Evolutionary conservation across 2,888 invertebrate genomes (phyloP), one percentile per base, ranked within the genome.

Genomic region (Eucera pruinosa): DNA sequence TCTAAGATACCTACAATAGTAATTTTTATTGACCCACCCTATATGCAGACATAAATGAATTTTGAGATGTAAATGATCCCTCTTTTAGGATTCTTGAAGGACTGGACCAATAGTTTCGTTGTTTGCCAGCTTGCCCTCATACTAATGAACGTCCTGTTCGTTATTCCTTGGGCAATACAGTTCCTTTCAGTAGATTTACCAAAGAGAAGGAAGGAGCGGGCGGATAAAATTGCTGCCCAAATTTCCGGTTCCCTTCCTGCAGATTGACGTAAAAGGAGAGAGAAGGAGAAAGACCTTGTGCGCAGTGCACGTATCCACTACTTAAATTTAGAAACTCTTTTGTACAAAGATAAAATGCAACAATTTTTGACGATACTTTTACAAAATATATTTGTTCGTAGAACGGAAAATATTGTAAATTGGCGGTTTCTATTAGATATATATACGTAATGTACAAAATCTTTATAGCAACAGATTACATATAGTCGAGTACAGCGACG

Each of bases 91-190:
- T 93, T 94, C 73, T 92, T 95, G 36, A 94, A 95, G 83, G 94
- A 95, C 87, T 92, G 93, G 48, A 96, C 96, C 0, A 93, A 95
- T 15, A 95, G 95, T 86, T 95, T 95, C 86, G 92, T 93, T 9
- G 93, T 95, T 85, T 95, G 95, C 71, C 96, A 96, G 89, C 93
- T 96, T 68, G 93, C 95, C 2, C 93, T 96, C 88, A 95, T 95
- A 78, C 93, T 94, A 39, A 94, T 95, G 77, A 95, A 95, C 91
- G 92, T 95, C 43, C 88, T 95, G 4, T 96, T 96, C 88, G 94
- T 95, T 7, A 93, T 96, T 36, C 94, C 96, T 0, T 96, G 96
- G 96, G 92, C 93, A 41, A 91, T 95, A 55, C 96, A 96, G 89
- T 93, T 93, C 20, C 61, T 90, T 45, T 52, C 80, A 15, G 78